Evolutionary conservation across 1,140 invertebrate species (phyloP).

Genomic region (Coptotermes formosanus): DNA sequence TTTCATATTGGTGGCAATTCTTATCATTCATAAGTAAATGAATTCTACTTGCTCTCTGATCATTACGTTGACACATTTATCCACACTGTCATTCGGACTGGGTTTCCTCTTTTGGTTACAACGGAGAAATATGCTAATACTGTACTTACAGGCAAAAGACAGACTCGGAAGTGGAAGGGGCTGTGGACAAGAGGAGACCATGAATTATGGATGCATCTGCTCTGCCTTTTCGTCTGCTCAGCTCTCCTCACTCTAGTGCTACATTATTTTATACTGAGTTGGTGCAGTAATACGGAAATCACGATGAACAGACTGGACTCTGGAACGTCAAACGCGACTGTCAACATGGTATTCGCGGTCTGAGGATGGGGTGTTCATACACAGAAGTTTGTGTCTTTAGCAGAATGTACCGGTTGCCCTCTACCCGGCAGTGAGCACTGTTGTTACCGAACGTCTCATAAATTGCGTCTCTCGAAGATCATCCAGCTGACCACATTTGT

Average conservation of each 20-base stretch:
- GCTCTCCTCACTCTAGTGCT: background rate
- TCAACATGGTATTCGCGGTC: no score
- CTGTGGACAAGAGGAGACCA: background rate
- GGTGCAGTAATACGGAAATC: background rate
- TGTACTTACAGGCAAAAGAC: background rate
- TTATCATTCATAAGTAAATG: no score
- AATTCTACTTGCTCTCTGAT: background rate
- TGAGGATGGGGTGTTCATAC: no score
- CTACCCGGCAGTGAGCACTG: no score
- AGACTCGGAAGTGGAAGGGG: background rate
- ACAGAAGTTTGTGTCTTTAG: no score
- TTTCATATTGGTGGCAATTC: no score
- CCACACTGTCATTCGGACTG: no score
- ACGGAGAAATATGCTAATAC: background rate
- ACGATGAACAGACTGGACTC: background rate
- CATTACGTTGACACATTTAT: background rate
- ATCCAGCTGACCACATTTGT: no score
- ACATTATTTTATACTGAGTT: slow-evolving; percentile 10
- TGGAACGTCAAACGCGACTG: background rate
- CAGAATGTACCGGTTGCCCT: no score
- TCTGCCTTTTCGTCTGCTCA: background rate
- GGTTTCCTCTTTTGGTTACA: background rate
- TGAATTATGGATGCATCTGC: background rate
- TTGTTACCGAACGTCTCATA: no score
- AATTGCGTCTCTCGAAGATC: no score